A percentile compares a stretch with the other conserved stretches of the same genome.
These are phyloP conservation scores for Acleris literana DNA, from an alignment of 2,888 invertebrate species.

Conservation along the genomic window DNA sequence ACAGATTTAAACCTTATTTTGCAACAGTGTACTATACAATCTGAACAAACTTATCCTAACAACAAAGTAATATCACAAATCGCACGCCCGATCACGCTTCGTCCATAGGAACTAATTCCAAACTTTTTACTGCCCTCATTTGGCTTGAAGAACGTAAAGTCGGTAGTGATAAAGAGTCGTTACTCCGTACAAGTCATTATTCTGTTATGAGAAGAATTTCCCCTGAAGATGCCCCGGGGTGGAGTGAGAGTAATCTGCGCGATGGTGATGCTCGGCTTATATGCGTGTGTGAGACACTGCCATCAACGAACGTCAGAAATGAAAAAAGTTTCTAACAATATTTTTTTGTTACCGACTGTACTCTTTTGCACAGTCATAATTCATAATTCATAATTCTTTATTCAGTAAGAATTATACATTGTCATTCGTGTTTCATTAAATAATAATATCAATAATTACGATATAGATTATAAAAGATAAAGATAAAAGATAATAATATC, in stretches of 20 bases:
- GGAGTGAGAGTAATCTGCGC: slow-evolving; percentile 47
- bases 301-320: background rate
- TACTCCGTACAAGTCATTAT: slow-evolving; percentile 54
- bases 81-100: slow-evolving; percentile 23
- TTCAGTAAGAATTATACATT: too few species aligned
- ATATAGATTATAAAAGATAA: too few species aligned
- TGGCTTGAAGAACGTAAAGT: slow-evolving; percentile 43
- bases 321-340: background rate
- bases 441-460: too few species aligned
- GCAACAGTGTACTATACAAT: background rate
- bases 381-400: too few species aligned
- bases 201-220: slow-evolving; percentile 56
- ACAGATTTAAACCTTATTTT: too few species aligned
- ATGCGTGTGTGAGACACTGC: slow-evolving; percentile 33
- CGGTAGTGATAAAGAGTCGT: slow-evolving; percentile 42
- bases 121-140: slow-evolving; percentile 42
- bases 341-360: too few species aligned
- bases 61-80: slow-evolving; percentile 11
- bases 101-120: slow-evolving; percentile 33
- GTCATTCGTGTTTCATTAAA: too few species aligned
- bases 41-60: background rate
- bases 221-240: slow-evolving; percentile 50
- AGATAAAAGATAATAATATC: too few species aligned
- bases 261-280: slow-evolving; percentile 54
- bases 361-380: too few species aligned